A percentile compares a stretch with the other conserved stretches of the same genome.
phyloP scores from a whole-genome alignment of 92 coral and sea anemone genomes.

The Plumapathes pennacea region DNA sequence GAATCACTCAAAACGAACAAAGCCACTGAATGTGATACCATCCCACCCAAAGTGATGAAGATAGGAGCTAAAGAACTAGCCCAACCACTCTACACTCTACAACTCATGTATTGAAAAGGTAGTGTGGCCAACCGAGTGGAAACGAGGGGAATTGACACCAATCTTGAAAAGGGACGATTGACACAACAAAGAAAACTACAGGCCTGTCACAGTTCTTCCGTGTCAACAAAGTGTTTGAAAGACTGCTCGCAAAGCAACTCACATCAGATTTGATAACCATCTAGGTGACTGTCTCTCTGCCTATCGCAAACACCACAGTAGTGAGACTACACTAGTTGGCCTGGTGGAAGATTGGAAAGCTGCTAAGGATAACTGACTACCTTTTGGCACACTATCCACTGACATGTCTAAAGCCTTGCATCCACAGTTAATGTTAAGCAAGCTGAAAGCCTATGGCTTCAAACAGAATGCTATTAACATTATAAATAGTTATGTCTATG shows the following conservation, averaged over 20 bases:
- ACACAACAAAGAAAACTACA: constrained; percentile 18
- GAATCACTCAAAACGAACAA: constrained; percentile 14
- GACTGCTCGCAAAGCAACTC: constrained; percentile 27
- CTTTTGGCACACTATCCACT: constrained; percentile 2
- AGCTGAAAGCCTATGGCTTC: constrained; percentile 13
- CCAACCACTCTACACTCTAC: constrained; percentile 32
- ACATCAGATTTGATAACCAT: constrained; percentile 11
- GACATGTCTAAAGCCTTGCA: constrained; percentile 17
- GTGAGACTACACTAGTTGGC: constrained; percentile 23
- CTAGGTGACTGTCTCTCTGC: constrained; percentile 25
- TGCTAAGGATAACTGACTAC: constrained; percentile 13
- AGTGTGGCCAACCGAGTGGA: constrained; percentile 42
- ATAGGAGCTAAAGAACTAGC: constrained; percentile 38
- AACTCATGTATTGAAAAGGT: constrained; percentile 29
- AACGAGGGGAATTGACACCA: constrained; percentile 42
- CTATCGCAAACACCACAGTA: constrained; percentile 18
- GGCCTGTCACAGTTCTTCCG: constrained; percentile 16
- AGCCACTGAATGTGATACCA: constrained; percentile 29
- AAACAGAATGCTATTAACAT: constrained; percentile 5
- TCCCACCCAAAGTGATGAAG: constrained; percentile 18
- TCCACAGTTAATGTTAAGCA: background rate
- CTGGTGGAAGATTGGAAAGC: constrained; percentile 3
- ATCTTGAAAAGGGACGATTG: constrained; percentile 40
- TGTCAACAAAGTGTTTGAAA: constrained; percentile 32
- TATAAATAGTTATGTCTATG: constrained; percentile 22